Evolutionary conservation across 2,888 invertebrate species (phyloP), one percentile per base, ranked within the genome.

Genomic region (Phanerotoma sp.): DNA sequence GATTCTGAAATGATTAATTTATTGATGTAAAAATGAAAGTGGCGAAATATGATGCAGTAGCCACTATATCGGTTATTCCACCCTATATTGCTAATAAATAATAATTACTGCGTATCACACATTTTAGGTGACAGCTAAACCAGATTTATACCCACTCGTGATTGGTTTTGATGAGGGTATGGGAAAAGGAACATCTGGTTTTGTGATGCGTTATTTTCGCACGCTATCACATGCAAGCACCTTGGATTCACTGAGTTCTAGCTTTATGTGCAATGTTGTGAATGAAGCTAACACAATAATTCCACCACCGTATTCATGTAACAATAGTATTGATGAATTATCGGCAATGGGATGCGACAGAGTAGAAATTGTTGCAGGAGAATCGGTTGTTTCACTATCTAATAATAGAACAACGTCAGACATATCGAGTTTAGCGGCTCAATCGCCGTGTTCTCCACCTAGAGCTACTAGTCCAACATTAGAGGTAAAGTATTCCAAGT

Each of bases 271-370:
- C 79, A 91, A 86, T 75, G 85, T 89, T 69, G 85, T 89, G 63
- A 91, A 91, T 79, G 91, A 92, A 85, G 89, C 91, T 51, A 91
- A 91, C 77, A 86, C 88, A 54, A 82, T 90, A 74, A 85, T 91
- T 66, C 91, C 91, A 56, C 91, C 91, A 41, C 90, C 91, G 15
- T 92, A 92, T 78, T 55, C 55, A 4, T 86, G 88, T 69, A 87
- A 88, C 63, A 86, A 86, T 66, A 89, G 87, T 75, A 83, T 87
- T 66, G 89, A 88, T 65, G 84, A 85, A 66, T 78, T 83, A 40
- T 73, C 73, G 16, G 62, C 66, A 13, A 66, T 66, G 55, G 50
- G 72, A 59, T 66, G 70, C 69, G 66, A 74, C 65, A 62, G 79
- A 48, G 70, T 65, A 51, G 71, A 69, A 42, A 68, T 64, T 40